Percentiles rank a stretch among this genome's conserved stretches.
These are phyloP conservation scores for Yponomeuta evonymella DNA, from an alignment of 2,888 invertebrate species.

Conservation along the genomic window DNA sequence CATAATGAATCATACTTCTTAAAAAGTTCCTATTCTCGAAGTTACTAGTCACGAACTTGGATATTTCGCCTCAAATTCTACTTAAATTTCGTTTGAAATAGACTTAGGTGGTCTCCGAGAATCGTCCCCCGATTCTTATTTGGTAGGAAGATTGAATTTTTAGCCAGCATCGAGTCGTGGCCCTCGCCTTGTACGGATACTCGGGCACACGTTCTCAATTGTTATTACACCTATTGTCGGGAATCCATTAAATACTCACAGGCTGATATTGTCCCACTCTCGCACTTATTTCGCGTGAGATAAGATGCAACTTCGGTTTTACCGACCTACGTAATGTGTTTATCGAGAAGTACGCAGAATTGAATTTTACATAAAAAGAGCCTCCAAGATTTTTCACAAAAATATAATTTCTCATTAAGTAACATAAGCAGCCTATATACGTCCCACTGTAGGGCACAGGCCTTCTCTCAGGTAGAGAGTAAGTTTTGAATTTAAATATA, in stretches of 20 bases:
- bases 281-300: too few species aligned
- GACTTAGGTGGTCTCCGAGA: not conserved
- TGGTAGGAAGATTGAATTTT: constrained; percentile 61
- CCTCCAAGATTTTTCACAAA: too few species aligned
- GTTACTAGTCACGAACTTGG: not conserved
- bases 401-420: too few species aligned
- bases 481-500: too few species aligned
- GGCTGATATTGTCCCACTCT: too few species aligned
- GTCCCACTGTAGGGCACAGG: too few species aligned
- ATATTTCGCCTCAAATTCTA: not conserved
- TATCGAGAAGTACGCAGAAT: too few species aligned
- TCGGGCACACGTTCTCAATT: not conserved
- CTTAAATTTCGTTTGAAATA: not conserved
- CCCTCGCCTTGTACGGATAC: not conserved
- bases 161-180: constrained; percentile 41
- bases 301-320: too few species aligned
- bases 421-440: too few species aligned
- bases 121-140: constrained; percentile 43
- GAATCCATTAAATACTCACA: not conserved
- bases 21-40: not conserved
- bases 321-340: too few species aligned
- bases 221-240: constrained; percentile 1
- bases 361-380: too few species aligned
- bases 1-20: not conserved
- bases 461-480: too few species aligned